phyloP scores from a whole-genome alignment of 2,888 invertebrate species.

The Zygogramma bicolorata region DNA sequence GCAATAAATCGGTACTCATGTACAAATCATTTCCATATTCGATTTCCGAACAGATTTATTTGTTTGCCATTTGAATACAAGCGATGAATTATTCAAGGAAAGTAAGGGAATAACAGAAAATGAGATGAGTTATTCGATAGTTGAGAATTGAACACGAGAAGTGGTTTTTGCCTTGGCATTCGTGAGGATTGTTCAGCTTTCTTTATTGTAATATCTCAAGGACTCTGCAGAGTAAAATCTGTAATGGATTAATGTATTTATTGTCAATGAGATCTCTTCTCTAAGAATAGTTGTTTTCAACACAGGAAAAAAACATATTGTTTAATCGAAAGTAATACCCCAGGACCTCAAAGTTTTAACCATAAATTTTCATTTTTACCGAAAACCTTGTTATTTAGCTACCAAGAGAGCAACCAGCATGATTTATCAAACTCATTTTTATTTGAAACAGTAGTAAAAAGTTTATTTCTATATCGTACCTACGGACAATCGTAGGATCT shows the following conservation, averaged over 20 bases:
- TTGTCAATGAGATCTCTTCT: not conserved
- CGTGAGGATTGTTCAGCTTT: not conserved
- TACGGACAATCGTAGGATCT: too few species aligned
- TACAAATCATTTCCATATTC: slow-evolving; percentile 52
- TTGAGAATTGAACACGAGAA: not conserved
- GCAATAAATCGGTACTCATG: slow-evolving; percentile 50
- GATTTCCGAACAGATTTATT: slow-evolving; percentile 39
- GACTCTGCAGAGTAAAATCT: not conserved
- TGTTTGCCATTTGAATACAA: slow-evolving; percentile 41
- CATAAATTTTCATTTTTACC: too few species aligned
- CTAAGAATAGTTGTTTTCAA: too few species aligned
- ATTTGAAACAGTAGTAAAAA: too few species aligned
- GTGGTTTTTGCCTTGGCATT: not conserved
- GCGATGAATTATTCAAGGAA: slow-evolving; percentile 40
- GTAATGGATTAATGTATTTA: not conserved
- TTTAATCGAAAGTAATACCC: too few species aligned
- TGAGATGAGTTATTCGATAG: slow-evolving; percentile 3
- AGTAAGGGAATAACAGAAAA: slow-evolving; percentile 20
- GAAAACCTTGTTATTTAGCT: too few species aligned
- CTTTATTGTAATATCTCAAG: not conserved
- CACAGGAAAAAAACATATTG: too few species aligned
- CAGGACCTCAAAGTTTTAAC: too few species aligned
- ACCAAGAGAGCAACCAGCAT: too few species aligned
- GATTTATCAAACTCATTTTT: too few species aligned
- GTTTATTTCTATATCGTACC: too few species aligned